phyloP scores from a whole-genome alignment of 2,888 invertebrate species.

The Anodontia alba region DNA sequence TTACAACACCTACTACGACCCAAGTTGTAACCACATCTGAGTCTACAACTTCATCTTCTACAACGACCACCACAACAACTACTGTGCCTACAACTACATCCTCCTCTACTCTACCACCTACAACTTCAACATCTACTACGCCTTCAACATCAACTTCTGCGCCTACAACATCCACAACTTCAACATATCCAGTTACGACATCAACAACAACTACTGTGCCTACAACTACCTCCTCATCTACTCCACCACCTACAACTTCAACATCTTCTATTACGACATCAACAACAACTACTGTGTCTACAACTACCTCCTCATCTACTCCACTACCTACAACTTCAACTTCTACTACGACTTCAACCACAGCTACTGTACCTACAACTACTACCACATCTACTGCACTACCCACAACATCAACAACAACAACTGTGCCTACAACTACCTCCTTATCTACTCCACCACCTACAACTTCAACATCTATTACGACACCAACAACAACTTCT shows the following conservation, averaged over 20 bases:
- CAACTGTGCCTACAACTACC: not conserved
- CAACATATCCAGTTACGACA: not conserved
- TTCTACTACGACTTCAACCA: not conserved
- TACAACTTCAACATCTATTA: not conserved
- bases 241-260: not conserved
- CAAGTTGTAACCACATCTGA: not conserved
- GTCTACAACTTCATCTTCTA: not conserved
- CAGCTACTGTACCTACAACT: not conserved
- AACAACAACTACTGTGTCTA: not conserved
- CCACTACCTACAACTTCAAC: not conserved
- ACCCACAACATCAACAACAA: not conserved
- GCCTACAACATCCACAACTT: not conserved
- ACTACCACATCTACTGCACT: not conserved
- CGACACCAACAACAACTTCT: not conserved
- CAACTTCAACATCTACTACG: not conserved
- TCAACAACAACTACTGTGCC: not conserved
- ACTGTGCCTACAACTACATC: not conserved
- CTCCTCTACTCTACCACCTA: not conserved
- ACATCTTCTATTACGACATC: not conserved
- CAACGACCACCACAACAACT: not conserved
- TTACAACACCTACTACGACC: not conserved
- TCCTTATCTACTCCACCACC: not conserved
- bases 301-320: not conserved
- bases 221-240: not conserved
- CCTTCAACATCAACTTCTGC: not conserved